Base-by-base conservation (phyloP, 1,140 invertebrate species). In the Pseudomyrmex dendroicus region DNA sequence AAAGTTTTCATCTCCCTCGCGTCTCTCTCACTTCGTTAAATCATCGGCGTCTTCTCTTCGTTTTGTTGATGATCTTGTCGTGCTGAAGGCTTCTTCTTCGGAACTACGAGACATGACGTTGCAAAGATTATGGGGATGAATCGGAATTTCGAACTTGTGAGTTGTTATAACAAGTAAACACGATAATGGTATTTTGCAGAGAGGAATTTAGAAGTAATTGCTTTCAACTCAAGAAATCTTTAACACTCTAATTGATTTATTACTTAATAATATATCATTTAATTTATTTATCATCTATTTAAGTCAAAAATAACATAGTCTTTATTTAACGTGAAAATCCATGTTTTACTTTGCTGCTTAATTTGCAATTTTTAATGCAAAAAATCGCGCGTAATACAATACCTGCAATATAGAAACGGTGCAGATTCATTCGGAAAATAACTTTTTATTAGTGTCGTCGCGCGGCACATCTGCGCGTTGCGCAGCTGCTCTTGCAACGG, bases 31-130 rank as follows among this genome's bases (percentile, higher is more conserved):
- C 50, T 48, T 12, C 54, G 13, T 77, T 83, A 59, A 54, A 78
- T 83, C 61, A 83, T 77, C 44, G 52, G 46, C 7, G 10, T 5
- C 5, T 50, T 4, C 10, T n/a, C 15, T 57, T 52, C 17, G 48
- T 50, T 50, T 52, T 54, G 66, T 15, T 70, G 76, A 70, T 70
- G 54, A 61, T 80, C 76, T 35, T 48, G 54, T 72, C 74, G 35
- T 77, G 50, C 17, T 48, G 68, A 78, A 22, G 2, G n/a, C 54
- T n/a, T 44, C 22, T 35, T 35, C 5, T 0, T 35, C 35, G 5
- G 7, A 68, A 15, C 5, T 48, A 20, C 35, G 44, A 52, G 20
- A 48, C 20, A 68, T 67, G 73, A 54, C 44, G 54, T 48, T 68
- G 25, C 35, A 57, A 68, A 22, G 52, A 46, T 78, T 48, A 57